phyloP scores from a whole-genome alignment of 2,888 invertebrate species.

The Ctena decussata region DNA sequence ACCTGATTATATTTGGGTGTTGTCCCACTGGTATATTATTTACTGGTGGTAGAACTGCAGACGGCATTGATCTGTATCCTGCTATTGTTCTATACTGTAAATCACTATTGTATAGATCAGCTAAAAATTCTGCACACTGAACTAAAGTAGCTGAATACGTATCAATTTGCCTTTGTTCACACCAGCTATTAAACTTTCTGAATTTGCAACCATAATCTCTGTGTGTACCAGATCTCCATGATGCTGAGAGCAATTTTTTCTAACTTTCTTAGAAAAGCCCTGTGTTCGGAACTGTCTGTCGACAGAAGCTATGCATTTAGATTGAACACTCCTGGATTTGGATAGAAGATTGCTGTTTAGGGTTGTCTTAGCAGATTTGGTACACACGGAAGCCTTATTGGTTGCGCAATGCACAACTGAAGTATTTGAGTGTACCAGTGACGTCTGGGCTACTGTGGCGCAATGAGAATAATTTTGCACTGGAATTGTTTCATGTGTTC shows the following conservation, averaged over 20 bases:
- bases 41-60: conserved; percentile 6
- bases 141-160: not conserved
- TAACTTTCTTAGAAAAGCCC: conserved; percentile 41
- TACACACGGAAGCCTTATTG: conserved; percentile 1
- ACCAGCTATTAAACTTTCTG: conserved; percentile 15
- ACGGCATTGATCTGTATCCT: conserved; percentile 25
- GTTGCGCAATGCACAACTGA: not conserved
- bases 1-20: conserved; percentile 22
- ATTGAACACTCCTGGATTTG: conserved; percentile 32
- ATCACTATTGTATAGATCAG: not conserved
- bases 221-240: conserved; percentile 17
- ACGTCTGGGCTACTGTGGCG: not conserved
- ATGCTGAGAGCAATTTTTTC: conserved; percentile 28
- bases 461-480: not conserved
- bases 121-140: not conserved
- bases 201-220: conserved; percentile 23
- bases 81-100: conserved; percentile 17
- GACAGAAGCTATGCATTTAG: conserved; percentile 49
- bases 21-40: conserved; percentile 22
- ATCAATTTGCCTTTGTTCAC: conserved; percentile 11
- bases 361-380: conserved; percentile 2
- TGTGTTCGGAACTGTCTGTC: conserved; percentile 17
- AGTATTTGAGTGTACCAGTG: not conserved
- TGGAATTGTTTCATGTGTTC: not conserved
- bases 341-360: conserved; percentile 2